Base-by-base conservation (phyloP, 2,888 invertebrate genomes). In the Meliscaeva auricollis region DNA sequence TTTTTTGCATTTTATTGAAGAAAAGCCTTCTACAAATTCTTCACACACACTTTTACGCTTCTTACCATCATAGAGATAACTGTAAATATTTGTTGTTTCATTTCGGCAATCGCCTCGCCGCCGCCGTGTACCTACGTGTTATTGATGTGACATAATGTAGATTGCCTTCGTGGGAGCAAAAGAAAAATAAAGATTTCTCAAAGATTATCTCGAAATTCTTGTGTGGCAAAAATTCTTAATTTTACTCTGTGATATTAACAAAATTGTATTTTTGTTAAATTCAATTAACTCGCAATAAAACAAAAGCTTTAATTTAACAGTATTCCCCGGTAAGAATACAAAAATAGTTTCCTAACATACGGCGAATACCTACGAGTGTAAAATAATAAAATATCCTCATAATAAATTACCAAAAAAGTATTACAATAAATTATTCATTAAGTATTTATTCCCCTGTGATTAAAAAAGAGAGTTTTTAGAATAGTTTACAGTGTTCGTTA, bases 101-200 rank as follows among this genome's bases (percentile, higher is more conserved):
- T 50, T 75, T 80, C 75, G 70, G 75, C 75, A 84, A 58, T 84
- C 66, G 26, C n/a, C n/a, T n/a, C n/a, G n/a, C n/a, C n/a, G n/a
- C n/a, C n/a, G n/a, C 26, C 26, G 26, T 26, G 26, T 26, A n/a
- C n/a, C n/a, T n/a, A 26, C 26, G 75, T 75, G 66, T 70, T 80
- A 72, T 72, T 72, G 44, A 84, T 76, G 84, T 84, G 84, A 84
- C 84, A 84, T 84, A 84, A 84, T 84, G 50, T 72, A 60, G 79
- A 75, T 66, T 50, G 35, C 48, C 30, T 75, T 75, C 58, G 54
- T 32, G 60, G 22, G 46, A 22, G 35, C 38, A 41, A 46, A 62
- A 52, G 11, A 60, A 58, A 32, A 13, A 62, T 56, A 41, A 60
- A 26, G 9, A 26, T 17, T n/a, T 77, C 46, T 41, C n/a, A 54